phyloP scores from a whole-genome alignment of 2,113 vertebrate species.

The Corythoichthys haematopterus region DNA sequence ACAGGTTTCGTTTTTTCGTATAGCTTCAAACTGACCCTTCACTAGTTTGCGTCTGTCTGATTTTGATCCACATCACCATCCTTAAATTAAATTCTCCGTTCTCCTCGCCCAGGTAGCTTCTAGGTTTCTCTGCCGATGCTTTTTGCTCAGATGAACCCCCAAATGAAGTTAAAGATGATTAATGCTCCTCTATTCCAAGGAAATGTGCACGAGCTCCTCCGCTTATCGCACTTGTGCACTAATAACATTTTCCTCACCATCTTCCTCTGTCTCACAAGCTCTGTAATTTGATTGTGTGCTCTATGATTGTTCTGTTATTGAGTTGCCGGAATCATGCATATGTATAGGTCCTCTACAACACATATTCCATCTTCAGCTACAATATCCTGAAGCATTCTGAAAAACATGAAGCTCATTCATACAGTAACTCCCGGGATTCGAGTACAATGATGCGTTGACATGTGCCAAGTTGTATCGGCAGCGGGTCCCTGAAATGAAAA shows the following conservation, averaged over 20 bases:
- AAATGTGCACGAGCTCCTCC: conserved; percentile 57
- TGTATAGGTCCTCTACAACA: conserved; percentile 65
- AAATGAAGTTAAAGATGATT: conserved; percentile 75
- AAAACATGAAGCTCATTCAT: conserved; percentile 27
- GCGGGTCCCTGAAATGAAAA: background rate
- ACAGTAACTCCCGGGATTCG: conserved; percentile 20
- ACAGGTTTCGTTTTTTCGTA: background rate
- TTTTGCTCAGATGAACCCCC: conserved; percentile 57
- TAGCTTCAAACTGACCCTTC: background rate
- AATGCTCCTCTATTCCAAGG: conserved; percentile 59
- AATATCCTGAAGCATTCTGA: conserved; percentile 22
- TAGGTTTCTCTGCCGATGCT: conserved; percentile 45
- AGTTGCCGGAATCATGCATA: conserved; percentile 73
- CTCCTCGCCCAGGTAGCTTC: conserved; percentile 30
- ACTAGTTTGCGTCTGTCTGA: background rate
- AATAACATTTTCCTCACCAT: conserved; percentile 72
- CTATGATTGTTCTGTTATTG: conserved; percentile 69
- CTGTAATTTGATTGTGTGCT: conserved; percentile 71
- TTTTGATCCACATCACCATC: conserved; percentile 25
- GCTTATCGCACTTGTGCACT: conserved; percentile 62
- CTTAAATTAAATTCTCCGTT: conserved; percentile 47
- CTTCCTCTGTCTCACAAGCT: conserved; percentile 57
- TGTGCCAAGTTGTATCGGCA: background rate
- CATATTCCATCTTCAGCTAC: conserved; percentile 53
- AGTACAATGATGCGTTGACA: conserved; percentile 30